These are phyloP conservation scores for Sphaerophoria taeniata DNA, from an alignment of 2,888 invertebrate species.

Conservation along the genomic window DNA sequence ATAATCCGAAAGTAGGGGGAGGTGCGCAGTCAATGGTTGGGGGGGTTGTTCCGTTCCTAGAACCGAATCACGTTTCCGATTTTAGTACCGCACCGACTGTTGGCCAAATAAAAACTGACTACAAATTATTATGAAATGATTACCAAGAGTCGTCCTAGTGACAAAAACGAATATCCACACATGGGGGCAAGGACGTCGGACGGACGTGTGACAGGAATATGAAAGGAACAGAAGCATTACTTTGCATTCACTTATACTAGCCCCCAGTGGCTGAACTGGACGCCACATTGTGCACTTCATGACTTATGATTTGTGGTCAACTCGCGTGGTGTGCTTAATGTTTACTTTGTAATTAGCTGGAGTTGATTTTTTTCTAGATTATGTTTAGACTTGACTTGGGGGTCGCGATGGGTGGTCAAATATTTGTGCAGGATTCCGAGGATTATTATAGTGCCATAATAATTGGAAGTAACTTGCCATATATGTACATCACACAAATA, in stretches of 20 bases:
- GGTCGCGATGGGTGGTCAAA: slow-evolving; percentile 1
- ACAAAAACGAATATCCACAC: slow-evolving; percentile 37
- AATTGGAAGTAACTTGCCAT: slow-evolving; percentile 49
- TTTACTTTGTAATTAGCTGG: slow-evolving; percentile 70
- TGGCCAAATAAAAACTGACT: slow-evolving; percentile 64
- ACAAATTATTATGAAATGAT: slow-evolving; percentile 70
- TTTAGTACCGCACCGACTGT: slow-evolving; percentile 58
- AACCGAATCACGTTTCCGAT: slow-evolving; percentile 20
- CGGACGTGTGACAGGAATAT: neutral
- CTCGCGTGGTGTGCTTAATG: slow-evolving; percentile 70
- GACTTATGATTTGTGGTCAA: slow-evolving; percentile 72
- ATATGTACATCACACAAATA: slow-evolving; percentile 23
- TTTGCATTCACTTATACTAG: slow-evolving; percentile 7
- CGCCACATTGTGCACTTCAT: slow-evolving; percentile 40
- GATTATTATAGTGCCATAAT: slow-evolving; percentile 45
- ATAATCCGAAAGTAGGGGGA: slow-evolving; percentile 53
- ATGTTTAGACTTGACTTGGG: slow-evolving; percentile 30
- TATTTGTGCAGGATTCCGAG: slow-evolving; percentile 42
- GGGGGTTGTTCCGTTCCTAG: neutral
- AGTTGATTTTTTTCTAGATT: slow-evolving; percentile 73
- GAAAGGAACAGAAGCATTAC: neutral
- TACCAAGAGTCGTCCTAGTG: slow-evolving; percentile 43
- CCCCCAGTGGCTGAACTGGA: neutral
- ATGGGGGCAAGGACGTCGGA: neutral
- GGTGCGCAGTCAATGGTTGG: neutral